phyloP scores from a whole-genome alignment of 2,888 invertebrate species.

The Microctonus hyperodae region DNA sequence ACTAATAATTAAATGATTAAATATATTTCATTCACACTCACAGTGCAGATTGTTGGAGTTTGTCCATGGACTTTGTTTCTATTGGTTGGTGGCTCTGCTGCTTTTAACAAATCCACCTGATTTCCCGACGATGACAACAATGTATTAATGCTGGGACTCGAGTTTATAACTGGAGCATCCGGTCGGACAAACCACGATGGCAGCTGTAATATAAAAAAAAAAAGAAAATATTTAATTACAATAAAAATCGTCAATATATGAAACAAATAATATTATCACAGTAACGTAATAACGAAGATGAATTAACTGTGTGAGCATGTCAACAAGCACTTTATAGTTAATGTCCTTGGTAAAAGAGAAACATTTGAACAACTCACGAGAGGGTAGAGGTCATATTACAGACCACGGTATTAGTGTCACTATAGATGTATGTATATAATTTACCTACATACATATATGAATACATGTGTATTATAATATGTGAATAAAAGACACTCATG shows the following conservation, averaged over 20 bases:
- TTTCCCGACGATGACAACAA: conserved; percentile 18
- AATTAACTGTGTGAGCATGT: conserved; percentile 24
- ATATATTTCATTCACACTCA: conserved; percentile 42
- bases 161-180: conserved; percentile 50
- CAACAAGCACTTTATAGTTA: conserved; percentile 24
- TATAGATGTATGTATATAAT: neutral
- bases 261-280: neutral
- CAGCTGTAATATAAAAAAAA: conserved; percentile 47
- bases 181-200: conserved; percentile 57
- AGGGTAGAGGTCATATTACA: conserved; percentile 2
- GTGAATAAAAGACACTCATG: conserved; percentile 51
- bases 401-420: neutral
- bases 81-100: conserved; percentile 44
- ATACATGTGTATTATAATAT: conserved; percentile 49
- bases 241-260: neutral
- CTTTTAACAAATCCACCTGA: conserved; percentile 41
- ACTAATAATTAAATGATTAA: neutral
- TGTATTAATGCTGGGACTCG: conserved; percentile 9
- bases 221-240: conserved; percentile 13
- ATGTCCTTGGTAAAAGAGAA: neutral
- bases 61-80: conserved; percentile 56
- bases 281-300: conserved; percentile 13
- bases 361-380: conserved; percentile 13
- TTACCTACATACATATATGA: neutral
- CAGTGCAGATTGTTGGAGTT: conserved; percentile 59